Percentiles rank a stretch among this genome's conserved stretches.
phyloP scores from a whole-genome alignment of 2,113 vertebrate species.

The Jacana jacana region DNA sequence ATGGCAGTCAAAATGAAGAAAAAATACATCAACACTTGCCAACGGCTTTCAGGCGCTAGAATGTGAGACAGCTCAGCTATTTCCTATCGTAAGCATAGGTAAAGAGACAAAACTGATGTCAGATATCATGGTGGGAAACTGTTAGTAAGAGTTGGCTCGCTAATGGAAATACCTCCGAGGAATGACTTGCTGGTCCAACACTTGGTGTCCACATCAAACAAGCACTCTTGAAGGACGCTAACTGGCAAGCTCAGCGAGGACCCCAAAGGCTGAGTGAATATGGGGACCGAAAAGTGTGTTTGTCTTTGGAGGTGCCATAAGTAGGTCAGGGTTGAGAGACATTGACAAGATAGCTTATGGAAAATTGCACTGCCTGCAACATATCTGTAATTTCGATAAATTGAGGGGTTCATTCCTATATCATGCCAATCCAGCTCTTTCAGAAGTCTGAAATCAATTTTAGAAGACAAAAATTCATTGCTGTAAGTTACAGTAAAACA shows the following conservation, averaged over 20 bases:
- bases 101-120: not conserved
- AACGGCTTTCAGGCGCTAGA: not conserved
- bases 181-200: not conserved
- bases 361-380: not conserved
- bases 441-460: not conserved
- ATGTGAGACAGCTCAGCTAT: slow-evolving; percentile 2
- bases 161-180: not conserved
- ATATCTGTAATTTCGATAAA: slow-evolving; percentile 14
- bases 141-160: not conserved
- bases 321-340: not conserved
- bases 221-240: not conserved
- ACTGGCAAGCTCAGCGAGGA: not conserved
- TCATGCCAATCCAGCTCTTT: not conserved
- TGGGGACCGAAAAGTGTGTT: not conserved
- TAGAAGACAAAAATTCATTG: not conserved
- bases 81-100: not conserved
- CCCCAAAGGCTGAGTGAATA: not conserved
- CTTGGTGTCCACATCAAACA: not conserved
- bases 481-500: not conserved
- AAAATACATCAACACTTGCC: slow-evolving; percentile 24
- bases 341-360: not conserved
- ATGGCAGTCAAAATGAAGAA: not conserved
- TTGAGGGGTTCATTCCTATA: not conserved
- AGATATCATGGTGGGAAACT: not conserved
- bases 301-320: slow-evolving; percentile 1